A percentile compares a stretch with the other conserved stretches of the same genome.
phyloP scores from a whole-genome alignment of 2,888 invertebrate species.

The Drosophila siamana region DNA sequence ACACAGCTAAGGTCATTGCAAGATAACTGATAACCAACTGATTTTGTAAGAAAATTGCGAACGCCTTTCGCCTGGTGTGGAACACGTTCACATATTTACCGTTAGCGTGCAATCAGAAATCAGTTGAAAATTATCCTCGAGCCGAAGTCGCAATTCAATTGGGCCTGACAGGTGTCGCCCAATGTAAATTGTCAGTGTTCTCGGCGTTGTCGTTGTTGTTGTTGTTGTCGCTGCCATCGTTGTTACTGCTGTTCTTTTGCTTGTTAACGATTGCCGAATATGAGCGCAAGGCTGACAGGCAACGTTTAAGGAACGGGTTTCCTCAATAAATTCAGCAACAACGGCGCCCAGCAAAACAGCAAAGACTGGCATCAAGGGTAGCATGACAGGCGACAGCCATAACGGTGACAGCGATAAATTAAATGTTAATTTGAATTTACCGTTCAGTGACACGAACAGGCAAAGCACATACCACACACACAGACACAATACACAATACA shows the following conservation, averaged over 20 bases:
- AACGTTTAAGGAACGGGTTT: conserved; percentile 60
- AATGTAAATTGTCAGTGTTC: conserved; percentile 47
- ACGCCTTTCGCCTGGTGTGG: too few relatives aligned
- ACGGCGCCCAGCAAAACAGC: neutral
- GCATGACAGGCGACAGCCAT: conserved; percentile 78
- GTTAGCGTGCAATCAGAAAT: conserved; percentile 2
- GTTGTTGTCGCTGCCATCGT: too few relatives aligned
- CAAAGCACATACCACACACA: conserved; percentile 33
- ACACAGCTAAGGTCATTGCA: conserved; percentile 34
- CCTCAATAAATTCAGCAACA: conserved; percentile 78
- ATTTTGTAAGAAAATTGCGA: conserved; percentile 18
- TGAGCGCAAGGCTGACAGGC: conserved; percentile 60
- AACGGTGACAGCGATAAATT: conserved; percentile 82
- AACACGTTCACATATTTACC: neutral
- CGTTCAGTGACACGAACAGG: conserved; percentile 77
- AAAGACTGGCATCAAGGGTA: conserved; percentile 32
- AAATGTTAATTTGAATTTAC: conserved; percentile 82
- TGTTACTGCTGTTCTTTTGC: neutral
- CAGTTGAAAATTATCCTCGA: conserved; percentile 5
- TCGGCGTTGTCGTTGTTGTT: conserved; percentile 1
- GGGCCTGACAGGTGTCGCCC: conserved; percentile 29
- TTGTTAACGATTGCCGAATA: conserved; percentile 49
- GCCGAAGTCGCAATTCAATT: conserved; percentile 15
- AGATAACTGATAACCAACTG: conserved; percentile 22
- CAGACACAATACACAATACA: conserved; percentile 9